Percentiles rank a stretch among this genome's conserved stretches.
These are phyloP conservation scores for Archocentrus centrarchus DNA, from an alignment of 2,113 vertebrate genomes.

Conservation along the genomic window DNA sequence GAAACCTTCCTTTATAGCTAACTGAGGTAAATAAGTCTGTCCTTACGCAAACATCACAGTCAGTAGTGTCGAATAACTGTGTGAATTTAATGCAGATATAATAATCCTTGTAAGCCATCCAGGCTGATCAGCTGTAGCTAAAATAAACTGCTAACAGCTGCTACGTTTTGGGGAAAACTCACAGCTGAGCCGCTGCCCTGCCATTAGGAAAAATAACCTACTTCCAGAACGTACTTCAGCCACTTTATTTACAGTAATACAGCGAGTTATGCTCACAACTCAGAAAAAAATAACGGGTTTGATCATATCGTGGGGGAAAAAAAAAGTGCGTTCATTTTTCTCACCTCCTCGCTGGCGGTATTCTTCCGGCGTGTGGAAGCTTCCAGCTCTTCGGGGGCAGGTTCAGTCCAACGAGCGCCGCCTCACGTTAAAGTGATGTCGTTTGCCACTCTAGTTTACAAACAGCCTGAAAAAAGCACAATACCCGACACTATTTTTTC, in stretches of 20 bases:
- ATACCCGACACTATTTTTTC: background rate
- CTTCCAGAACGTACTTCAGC: too few species aligned
- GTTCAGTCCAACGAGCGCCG: slow-evolving; percentile 3
- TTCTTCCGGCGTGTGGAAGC: slow-evolving; percentile 60
- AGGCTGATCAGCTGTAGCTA: background rate
- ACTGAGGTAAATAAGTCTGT: background rate
- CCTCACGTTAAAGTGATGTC: background rate
- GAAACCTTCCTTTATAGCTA: background rate
- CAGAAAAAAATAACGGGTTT: fast-evolving
- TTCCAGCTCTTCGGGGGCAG: slow-evolving; percentile 56
- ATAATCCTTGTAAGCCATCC: background rate
- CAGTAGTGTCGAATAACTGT: background rate
- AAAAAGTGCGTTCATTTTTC: slow-evolving; percentile 38
- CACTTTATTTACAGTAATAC: background rate
- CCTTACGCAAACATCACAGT: background rate
- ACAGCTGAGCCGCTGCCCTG: background rate
- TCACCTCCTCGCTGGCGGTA: slow-evolving; percentile 54
- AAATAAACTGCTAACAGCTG: background rate
- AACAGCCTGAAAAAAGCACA: background rate
- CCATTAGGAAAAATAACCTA: background rate
- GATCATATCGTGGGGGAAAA: fast-evolving
- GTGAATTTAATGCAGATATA: background rate
- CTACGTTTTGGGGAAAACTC: slow-evolving; percentile 8
- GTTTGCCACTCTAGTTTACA: background rate
- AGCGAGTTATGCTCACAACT: background rate